Evolutionary conservation across 2,113 vertebrate species (phyloP).

Genomic region (Rhea pennata): DNA sequence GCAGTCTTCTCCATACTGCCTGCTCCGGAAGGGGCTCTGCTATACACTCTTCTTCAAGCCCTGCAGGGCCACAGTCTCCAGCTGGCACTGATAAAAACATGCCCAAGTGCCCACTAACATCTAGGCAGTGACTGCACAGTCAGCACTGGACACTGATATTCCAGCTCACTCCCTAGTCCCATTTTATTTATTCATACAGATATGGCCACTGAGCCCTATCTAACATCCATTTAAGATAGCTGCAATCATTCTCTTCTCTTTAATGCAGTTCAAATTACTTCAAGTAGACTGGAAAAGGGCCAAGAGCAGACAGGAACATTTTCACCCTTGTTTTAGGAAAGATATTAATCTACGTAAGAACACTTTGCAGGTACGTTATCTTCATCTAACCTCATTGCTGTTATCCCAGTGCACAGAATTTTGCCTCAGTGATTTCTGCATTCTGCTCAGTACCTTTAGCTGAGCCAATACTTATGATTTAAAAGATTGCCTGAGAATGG

Average conservation of each 20-base stretch:
- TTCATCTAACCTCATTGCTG: neutral
- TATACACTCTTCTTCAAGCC: neutral
- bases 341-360: neutral
- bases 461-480: neutral
- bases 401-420: neutral
- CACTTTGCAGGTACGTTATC: neutral
- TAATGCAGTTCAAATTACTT: conserved; percentile 5
- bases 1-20: neutral
- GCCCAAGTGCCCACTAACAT: neutral
- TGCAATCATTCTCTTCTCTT: neutral
- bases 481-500: neutral
- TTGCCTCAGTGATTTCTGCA: neutral
- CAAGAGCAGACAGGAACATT: neutral
- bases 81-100: neutral
- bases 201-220: neutral
- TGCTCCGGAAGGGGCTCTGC: neutral
- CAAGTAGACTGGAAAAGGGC: neutral
- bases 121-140: neutral
- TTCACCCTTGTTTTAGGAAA: neutral
- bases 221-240: neutral
- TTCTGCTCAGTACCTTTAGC: neutral
- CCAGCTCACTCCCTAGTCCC: neutral
- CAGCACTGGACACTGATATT: neutral
- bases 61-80: neutral
- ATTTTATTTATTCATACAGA: conserved; percentile 17